These are phyloP conservation scores for Drosophila infuscata DNA, from an alignment of 2,888 invertebrate species.

Conservation along the genomic window DNA sequence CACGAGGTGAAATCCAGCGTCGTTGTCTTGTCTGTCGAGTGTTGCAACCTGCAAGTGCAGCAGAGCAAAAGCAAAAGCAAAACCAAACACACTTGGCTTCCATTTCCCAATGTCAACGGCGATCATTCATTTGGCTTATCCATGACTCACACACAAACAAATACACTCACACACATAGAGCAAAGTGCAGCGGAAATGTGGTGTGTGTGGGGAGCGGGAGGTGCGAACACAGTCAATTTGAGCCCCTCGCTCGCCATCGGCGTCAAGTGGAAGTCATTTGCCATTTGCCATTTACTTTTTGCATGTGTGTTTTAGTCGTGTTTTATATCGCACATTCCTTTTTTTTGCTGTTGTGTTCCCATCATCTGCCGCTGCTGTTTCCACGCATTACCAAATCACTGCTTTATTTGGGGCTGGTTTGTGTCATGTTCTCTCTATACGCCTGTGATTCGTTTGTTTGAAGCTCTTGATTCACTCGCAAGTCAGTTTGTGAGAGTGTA, in stretches of 20 bases:
- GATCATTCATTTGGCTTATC: slow-evolving; percentile 74
- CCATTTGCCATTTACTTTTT: slow-evolving; percentile 53
- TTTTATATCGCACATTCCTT: slow-evolving; percentile 39
- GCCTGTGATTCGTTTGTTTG: slow-evolving; percentile 30
- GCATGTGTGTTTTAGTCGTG: slow-evolving; percentile 41
- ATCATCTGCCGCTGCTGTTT: slow-evolving; percentile 23
- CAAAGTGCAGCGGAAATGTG: slow-evolving; percentile 59
- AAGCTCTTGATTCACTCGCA: slow-evolving; percentile 49
- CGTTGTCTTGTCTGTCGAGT: slow-evolving; percentile 12
- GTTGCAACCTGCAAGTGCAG: slow-evolving; percentile 59
- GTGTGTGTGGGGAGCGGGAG: slow-evolving; percentile 8
- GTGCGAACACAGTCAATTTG: slow-evolving; percentile 38
- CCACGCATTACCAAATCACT: slow-evolving; percentile 48
- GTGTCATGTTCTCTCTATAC: slow-evolving; percentile 37
- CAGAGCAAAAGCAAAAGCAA: slow-evolving; percentile 37
- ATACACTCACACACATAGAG: slow-evolving; percentile 10
- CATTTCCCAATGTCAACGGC: slow-evolving; percentile 69
- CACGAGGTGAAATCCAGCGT: slow-evolving; percentile 53
- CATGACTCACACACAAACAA: slow-evolving; percentile 58
- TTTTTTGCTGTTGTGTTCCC: slow-evolving; percentile 21
- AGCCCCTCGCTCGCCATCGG: slow-evolving; percentile 39
- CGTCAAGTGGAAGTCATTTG: slow-evolving; percentile 61
- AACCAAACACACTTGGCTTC: slow-evolving; percentile 40
- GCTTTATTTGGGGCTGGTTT: slow-evolving; percentile 42
- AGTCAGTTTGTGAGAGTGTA: slow-evolving; percentile 1